These are phyloP conservation scores for Neoascia interrupta DNA, from an alignment of 2,888 invertebrate species.

Conservation along the genomic window DNA sequence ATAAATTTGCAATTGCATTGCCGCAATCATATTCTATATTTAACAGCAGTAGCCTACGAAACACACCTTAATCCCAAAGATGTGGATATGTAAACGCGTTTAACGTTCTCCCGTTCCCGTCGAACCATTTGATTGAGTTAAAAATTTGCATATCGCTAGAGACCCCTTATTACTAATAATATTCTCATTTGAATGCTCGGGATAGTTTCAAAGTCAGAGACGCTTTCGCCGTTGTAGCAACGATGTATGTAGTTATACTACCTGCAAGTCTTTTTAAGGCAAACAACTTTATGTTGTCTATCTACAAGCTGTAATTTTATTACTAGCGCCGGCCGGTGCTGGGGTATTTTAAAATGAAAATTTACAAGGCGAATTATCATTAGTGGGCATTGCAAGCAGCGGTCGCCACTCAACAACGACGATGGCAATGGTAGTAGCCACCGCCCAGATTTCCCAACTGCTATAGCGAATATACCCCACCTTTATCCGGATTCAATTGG, in stretches of 20 bases:
- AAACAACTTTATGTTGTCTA: conserved; percentile 24
- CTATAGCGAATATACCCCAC: conserved; percentile 18
- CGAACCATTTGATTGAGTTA: conserved; percentile 38
- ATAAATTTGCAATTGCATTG: conserved; percentile 34
- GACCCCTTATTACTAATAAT: conserved; percentile 61
- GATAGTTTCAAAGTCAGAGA: conserved; percentile 67
- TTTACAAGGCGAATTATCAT: conserved; percentile 61
- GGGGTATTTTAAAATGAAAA: too few relatives aligned
- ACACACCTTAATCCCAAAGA: conserved; percentile 54
- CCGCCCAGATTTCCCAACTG: conserved; percentile 65
- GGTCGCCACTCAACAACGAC: not conserved
- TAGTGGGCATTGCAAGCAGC: too few relatives aligned
- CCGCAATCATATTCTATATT: conserved; percentile 64
- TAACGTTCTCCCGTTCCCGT: conserved; percentile 3
- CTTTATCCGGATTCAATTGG: conserved; percentile 41
- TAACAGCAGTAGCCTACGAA: conserved; percentile 22
- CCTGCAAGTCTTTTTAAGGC: too few relatives aligned
- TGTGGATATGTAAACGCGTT: not conserved
- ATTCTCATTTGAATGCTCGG: conserved; percentile 35
- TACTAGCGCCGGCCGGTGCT: conserved; percentile 62
- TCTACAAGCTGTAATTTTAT: conserved; percentile 30
- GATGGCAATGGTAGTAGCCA: conserved; percentile 28
- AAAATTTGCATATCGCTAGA: conserved; percentile 63
- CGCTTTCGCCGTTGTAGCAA: conserved; percentile 32
- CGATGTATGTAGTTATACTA: too few relatives aligned